Evolutionary conservation across 2,888 invertebrate genomes (phyloP).

Genomic region (Spodoptera picta): DNA sequence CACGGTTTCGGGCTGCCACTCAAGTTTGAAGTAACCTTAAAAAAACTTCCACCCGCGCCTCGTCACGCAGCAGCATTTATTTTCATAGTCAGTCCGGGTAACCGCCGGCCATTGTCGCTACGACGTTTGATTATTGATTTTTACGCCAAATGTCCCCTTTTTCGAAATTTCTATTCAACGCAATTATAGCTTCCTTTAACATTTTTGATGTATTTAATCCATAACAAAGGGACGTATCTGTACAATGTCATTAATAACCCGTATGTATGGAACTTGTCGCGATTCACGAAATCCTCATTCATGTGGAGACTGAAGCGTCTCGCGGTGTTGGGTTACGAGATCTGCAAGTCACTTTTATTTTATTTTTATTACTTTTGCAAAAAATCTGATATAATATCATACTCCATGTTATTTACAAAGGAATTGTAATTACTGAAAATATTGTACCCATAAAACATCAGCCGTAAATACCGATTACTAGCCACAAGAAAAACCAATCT

Average conservation of each 20-base stretch:
- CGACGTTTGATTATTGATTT: constrained; percentile 87
- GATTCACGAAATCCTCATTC: constrained; percentile 65
- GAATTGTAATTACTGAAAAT: not conserved
- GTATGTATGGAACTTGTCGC: constrained; percentile 83
- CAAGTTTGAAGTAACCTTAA: constrained; percentile 70
- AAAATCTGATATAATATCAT: constrained; percentile 11
- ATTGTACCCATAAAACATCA: too few species aligned
- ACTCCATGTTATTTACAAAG: not conserved
- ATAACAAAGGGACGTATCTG: constrained; percentile 75
- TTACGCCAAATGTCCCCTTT: constrained; percentile 87
- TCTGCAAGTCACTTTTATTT: constrained; percentile 64
- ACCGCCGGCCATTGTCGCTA: constrained; percentile 81
- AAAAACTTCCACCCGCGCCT: constrained; percentile 85
- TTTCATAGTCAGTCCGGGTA: constrained; percentile 85
- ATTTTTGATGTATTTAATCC: constrained; percentile 78
- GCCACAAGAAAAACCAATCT: too few species aligned
- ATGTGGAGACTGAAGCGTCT: constrained; percentile 34
- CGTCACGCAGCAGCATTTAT: constrained; percentile 83
- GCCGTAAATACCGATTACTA: too few species aligned
- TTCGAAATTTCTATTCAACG: constrained; percentile 79
- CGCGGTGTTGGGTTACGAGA: constrained; percentile 37
- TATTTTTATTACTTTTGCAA: constrained; percentile 30
- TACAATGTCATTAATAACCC: constrained; percentile 86
- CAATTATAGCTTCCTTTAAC: constrained; percentile 84
- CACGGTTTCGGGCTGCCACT: constrained; percentile 75